Percentiles rank a stretch among this genome's conserved stretches.
Conservation (phyloP, 2,113 vertebrate genomes). For the Takifugu bimaculatus region DNA sequence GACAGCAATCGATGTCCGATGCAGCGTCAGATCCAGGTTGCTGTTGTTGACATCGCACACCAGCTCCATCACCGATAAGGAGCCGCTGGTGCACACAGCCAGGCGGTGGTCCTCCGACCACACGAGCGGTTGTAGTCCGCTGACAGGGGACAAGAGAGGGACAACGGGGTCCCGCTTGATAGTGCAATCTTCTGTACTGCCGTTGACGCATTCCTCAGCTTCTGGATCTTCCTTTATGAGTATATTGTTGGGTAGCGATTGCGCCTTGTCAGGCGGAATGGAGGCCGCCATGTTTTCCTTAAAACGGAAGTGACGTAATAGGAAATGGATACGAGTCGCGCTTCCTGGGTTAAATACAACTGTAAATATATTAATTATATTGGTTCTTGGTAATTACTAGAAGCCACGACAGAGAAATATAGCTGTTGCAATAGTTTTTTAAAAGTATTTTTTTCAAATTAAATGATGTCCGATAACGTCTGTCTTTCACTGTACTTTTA, state of each 20-base stretch:
- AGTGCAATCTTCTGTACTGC: slow-evolving; percentile 23
- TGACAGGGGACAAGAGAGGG: slow-evolving; percentile 78
- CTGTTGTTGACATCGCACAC: slow-evolving; percentile 83
- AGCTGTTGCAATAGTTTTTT: too few relatives aligned
- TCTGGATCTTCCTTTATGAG: slow-evolving; percentile 51
- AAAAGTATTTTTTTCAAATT: too few relatives aligned
- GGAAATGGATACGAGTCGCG: slow-evolving; percentile 16
- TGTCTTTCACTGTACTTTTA: too few relatives aligned
- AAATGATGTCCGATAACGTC: too few relatives aligned
- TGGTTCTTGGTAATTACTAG: too few relatives aligned
- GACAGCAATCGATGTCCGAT: slow-evolving; percentile 84
- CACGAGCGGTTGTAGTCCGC: slow-evolving; percentile 84
- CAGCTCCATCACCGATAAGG: slow-evolving; percentile 85
- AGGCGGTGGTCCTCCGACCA: slow-evolving; percentile 94
- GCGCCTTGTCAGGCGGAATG: slow-evolving; percentile 5
- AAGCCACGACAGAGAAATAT: too few relatives aligned
- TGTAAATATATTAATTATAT: neutral
- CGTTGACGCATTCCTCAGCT: slow-evolving; percentile 17
- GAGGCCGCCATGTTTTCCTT: slow-evolving; percentile 71
- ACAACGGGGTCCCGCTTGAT: slow-evolving; percentile 81
- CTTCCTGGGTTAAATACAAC: slow-evolving; percentile 14
- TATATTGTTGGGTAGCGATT: neutral
- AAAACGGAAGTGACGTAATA: slow-evolving; percentile 51
- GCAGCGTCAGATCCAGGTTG: slow-evolving; percentile 82
- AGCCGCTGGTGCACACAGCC: slow-evolving; percentile 81